Percentiles rank a stretch among this genome's conserved stretches.
phyloP scores from a whole-genome alignment of 2,797 vertebrate species.

The Phrynocephalus guinanensis region DNA sequence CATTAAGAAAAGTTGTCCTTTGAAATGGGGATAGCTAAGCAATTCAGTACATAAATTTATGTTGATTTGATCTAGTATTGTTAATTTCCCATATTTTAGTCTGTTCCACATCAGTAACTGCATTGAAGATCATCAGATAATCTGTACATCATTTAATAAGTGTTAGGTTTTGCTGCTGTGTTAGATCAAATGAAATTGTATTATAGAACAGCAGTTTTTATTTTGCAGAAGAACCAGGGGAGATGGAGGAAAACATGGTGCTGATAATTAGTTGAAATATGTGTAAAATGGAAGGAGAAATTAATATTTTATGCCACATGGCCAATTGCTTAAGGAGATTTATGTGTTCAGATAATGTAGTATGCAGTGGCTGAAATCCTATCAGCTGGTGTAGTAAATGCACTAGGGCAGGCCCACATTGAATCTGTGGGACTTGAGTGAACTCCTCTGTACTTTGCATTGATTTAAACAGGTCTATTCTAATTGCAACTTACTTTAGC shows the following conservation, averaged over 20 bases:
- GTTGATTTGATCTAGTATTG: background rate
- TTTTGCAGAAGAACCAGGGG: background rate
- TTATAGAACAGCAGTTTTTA: background rate
- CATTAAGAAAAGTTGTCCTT: background rate
- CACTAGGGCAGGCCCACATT: no score
- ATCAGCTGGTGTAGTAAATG: no score
- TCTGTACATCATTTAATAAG: background rate
- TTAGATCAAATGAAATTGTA: background rate
- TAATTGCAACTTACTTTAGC: no score
- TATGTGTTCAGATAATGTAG: no score
- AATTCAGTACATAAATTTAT: background rate
- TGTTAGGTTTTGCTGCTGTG: background rate
- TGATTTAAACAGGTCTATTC: no score
- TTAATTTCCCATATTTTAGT: background rate
- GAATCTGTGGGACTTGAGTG: no score
- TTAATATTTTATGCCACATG: no score
- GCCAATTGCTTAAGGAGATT: no score
- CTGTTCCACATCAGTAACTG: background rate
- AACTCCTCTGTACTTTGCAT: no score
- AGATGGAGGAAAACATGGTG: background rate
- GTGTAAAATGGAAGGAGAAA: no score
- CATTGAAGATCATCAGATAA: background rate
- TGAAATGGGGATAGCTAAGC: background rate
- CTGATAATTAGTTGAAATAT: no score
- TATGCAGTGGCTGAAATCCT: no score